Evolutionary conservation across 2,113 vertebrate genomes (phyloP), one percentile per base, ranked within the genome.

Genomic region (Takifugu bimaculatus): DNA sequence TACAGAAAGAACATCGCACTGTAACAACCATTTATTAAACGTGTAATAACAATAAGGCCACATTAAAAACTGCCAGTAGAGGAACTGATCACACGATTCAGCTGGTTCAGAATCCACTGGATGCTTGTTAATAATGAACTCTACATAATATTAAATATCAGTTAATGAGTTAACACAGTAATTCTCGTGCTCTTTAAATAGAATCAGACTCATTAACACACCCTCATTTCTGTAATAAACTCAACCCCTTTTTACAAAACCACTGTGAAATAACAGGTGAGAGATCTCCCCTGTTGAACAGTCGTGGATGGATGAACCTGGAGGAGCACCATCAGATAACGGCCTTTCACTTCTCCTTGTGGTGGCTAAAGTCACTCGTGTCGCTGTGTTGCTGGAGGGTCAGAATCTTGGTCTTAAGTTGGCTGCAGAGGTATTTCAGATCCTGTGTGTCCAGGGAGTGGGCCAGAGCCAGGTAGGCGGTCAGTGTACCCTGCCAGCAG

Each of bases 371-470:
- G 11, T 47, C 58, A 39, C 64, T 45, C 14, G 4, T 3, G 7
- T 49, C 66, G 72, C 58, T 76, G 6, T 28, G 62, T 4, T 80
- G 86, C 60, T 88, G 84, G 6, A 94, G 89, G 64, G 93, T 57
- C 58, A 88, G 86, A 66, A 94, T 86, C 81, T 94, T 95, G 82
- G 78, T 87, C 42, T 86, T 91, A 7, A 95, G 68, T 77, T 92
- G 93, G 20, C 81, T 67, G 0, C 88, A 90, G 42, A 96, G 90
- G 80, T 94, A 96, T 27, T 70, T 60, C 44, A 94, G 92, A 77
- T 96, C 95, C 71, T 93, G 92, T 39, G 86, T 85, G 77, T 96
- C 95, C 52, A 96, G 91, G 14, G 92, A 90, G 28, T 96, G 94
- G 2, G 91, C 93, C 49, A 92, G 79, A 59, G 80, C 80, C 71